Base-by-base conservation (phyloP, 1,140 invertebrate species). In the Laupala kohalensis region DNA sequence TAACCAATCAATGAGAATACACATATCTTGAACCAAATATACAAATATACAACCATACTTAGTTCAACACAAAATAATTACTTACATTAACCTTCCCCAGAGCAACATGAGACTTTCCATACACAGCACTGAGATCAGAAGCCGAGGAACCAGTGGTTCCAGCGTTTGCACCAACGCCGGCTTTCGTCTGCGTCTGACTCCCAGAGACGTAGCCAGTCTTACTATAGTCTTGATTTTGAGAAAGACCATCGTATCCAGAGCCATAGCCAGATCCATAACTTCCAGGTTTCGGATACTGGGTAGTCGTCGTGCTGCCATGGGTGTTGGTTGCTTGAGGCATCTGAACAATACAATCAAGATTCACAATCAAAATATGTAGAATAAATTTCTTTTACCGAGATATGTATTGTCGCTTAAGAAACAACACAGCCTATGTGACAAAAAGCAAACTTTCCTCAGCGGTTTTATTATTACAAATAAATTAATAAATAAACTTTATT, bases 81-180 rank as follows among this genome's bases (percentile, higher is more conserved):
- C 84, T 86, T 80, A 89, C 86, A 82, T 89, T 89, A 77, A 92
- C 89, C 84, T 91, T 90, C 73, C 86, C 86, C 67, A 90, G 81
- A 76, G 90, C 86, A 63, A 87, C 86, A 76, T 92, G 90, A 76
- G 85, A 86, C 77, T 92, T 92, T 74, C 91, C 91, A 12, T 75
- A 72, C 86, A 89, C 88, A 26, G 86, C 85, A 77, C 83, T 84
- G 74, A 89, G 83, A 76, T 89, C 88, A 67, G 87, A 85, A 27
- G 82, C 86, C 23, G 84, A 83, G 23, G 83, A 80, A 69, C 84
- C 87, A 15, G 85, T 83, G 71, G 86, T 80, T 62, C 83, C 83
- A 64, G 82, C 79, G 76, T 83, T 83, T 70, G 81, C 81, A 71
- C 83, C 84, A 72, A 80, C 79, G 75, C 83, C 83, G 70, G 78